These are phyloP conservation scores for Drosophila siamana DNA, from an alignment of 2,888 invertebrate species.

Conservation along the genomic window DNA sequence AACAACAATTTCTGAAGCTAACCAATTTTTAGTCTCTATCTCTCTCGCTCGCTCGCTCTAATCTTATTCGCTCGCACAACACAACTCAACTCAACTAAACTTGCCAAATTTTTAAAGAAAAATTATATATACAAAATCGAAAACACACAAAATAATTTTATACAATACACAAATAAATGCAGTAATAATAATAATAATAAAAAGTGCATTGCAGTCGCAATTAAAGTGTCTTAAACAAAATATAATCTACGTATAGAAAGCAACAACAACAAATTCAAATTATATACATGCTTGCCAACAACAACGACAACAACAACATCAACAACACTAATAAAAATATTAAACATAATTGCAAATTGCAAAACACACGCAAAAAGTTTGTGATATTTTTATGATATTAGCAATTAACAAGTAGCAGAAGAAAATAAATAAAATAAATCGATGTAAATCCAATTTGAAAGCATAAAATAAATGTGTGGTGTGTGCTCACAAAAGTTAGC, in stretches of 20 bases:
- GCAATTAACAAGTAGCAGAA: conserved; percentile 52
- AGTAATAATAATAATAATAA: conserved; percentile 30
- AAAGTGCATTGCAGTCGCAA: conserved; percentile 71
- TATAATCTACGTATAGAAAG: conserved; percentile 1
- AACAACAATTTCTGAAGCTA: conserved; percentile 42
- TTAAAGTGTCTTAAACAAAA: conserved; percentile 78
- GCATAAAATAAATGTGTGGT: conserved; percentile 53
- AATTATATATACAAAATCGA: conserved; percentile 17
- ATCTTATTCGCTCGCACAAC: conserved; percentile 4
- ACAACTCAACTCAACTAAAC: conserved; percentile 50
- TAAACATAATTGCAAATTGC: conserved; percentile 52
- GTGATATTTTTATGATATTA: conserved; percentile 82
- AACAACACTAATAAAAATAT: conserved; percentile 46
- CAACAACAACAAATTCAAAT: conserved; percentile 15
- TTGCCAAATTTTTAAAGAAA: conserved; percentile 62
- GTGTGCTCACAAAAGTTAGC: conserved; percentile 35
- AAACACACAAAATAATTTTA: conserved; percentile 37
- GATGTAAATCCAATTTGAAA: conserved; percentile 21
- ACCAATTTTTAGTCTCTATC: conserved; percentile 51
- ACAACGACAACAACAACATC: conserved; percentile 38
- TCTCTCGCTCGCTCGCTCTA: conserved; percentile 4
- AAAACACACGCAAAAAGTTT: conserved; percentile 65
- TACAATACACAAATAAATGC: conserved; percentile 24
- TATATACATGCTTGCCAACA: conserved; percentile 48
- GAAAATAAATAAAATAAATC: conserved; percentile 44